phyloP scores from a whole-genome alignment of 2,797 vertebrate species.

The Hippopotamyrus pictus region DNA sequence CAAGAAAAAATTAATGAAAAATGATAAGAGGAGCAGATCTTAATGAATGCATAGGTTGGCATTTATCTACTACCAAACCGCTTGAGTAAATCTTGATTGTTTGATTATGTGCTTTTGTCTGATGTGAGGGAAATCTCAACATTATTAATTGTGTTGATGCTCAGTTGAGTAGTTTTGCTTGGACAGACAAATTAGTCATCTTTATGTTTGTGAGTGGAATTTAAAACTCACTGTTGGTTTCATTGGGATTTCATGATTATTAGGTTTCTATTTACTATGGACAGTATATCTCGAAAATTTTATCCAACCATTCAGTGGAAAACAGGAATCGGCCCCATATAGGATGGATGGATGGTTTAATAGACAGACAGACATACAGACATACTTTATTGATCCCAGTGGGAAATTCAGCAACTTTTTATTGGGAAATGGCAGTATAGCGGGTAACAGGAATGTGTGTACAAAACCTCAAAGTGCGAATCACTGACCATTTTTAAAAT shows the following conservation, averaged over 20 bases:
- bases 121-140: not conserved
- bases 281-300: not conserved
- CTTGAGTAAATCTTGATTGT: not conserved
- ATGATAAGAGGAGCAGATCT: not conserved
- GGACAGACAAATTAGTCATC: not conserved
- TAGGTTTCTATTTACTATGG: not conserved
- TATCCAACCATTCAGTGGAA: not conserved
- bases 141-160: not conserved
- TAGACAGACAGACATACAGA: not conserved
- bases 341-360: not conserved
- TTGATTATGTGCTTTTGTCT: not conserved
- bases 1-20: not conserved
- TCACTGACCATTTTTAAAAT: not conserved
- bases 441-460: not conserved
- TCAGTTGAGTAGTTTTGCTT: not conserved
- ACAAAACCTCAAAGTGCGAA: not conserved
- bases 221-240: not conserved
- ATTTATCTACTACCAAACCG: not conserved
- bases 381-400: not conserved
- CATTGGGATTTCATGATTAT: not conserved
- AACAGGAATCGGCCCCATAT: not conserved
- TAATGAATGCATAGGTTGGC: not conserved
- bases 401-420: not conserved
- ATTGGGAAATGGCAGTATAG: not conserved
- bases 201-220: not conserved